Conservation (phyloP, 2,888 invertebrate species). For the Mesorhabditis spiculigera region DNA sequence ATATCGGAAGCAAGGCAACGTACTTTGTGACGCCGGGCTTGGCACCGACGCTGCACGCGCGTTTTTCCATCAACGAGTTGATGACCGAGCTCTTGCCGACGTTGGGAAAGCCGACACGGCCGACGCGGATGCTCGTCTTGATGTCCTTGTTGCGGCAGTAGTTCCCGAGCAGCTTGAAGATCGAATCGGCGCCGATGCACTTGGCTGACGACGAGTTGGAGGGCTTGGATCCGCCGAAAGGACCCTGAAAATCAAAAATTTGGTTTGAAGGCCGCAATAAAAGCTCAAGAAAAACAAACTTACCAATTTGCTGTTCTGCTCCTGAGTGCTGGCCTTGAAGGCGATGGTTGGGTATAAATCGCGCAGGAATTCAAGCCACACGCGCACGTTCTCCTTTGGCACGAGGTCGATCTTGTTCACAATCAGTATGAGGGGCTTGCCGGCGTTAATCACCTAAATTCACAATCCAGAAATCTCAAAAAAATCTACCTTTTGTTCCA, state of each 20-base stretch:
- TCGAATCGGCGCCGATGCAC: constrained; percentile 86
- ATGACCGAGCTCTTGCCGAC: constrained; percentile 98
- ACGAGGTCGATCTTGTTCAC: constrained; percentile 82
- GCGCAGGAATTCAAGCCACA: constrained; percentile 84
- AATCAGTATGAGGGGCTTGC: constrained; percentile 84
- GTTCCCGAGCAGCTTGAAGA: constrained; percentile 86
- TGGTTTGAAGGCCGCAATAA: neutral
- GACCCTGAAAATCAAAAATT: constrained; percentile 39
- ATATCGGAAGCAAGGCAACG: constrained; percentile 10
- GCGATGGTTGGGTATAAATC: constrained; percentile 81
- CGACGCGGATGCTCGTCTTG: constrained; percentile 85
- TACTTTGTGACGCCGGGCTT: constrained; percentile 87
- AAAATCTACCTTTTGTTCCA: constrained; percentile 72
- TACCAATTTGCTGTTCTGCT: constrained; percentile 79
- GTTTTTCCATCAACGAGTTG: constrained; percentile 89
- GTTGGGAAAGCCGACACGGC: constrained; percentile 93
- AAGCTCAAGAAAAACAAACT: neutral
- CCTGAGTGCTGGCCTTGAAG: constrained; percentile 73
- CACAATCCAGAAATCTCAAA: constrained; percentile 60
- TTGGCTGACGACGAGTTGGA: constrained; percentile 64
- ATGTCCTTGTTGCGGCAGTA: constrained; percentile 89
- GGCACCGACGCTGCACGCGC: constrained; percentile 88
- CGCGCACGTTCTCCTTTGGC: constrained; percentile 81
- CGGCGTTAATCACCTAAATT: constrained; percentile 26
- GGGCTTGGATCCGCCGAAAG: constrained; percentile 46